Evolutionary conservation across 2,113 vertebrate species (phyloP).

Genomic region (Alectura lathami): DNA sequence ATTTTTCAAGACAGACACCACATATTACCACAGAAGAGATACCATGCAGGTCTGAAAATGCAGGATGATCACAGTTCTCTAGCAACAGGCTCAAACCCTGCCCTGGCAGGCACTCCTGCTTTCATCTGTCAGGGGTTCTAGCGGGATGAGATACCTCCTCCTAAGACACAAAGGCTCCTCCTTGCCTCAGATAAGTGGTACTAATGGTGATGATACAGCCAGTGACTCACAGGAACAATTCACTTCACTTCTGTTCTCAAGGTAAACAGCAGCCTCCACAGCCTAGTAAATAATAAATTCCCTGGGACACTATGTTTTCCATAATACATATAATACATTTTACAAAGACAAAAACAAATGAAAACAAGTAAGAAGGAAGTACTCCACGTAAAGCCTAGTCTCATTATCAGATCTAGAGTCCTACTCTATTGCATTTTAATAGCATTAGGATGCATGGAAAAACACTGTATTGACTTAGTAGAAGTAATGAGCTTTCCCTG

Average conservation of each 20-base stretch:
- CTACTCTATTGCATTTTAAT: not conserved
- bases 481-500: not conserved
- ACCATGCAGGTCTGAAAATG: not conserved
- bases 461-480: not conserved
- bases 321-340: not conserved
- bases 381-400: not conserved
- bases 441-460: not conserved
- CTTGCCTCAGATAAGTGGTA: not conserved
- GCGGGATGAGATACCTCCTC: not conserved
- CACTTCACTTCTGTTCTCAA: not conserved
- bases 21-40: not conserved
- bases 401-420: not conserved
- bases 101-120: not conserved
- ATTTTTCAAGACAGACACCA: not conserved
- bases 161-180: not conserved
- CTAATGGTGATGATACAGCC: accelerated
- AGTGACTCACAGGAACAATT: not conserved
- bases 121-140: not conserved
- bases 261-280: not conserved
- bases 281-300: not conserved
- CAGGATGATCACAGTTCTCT: not conserved
- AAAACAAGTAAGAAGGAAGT: not conserved
- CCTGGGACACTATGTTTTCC: not conserved
- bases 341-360: not conserved
- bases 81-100: not conserved